A percentile compares a stretch with the other conserved stretches of the same genome.
phyloP scores from a whole-genome alignment of 2,888 invertebrate species.

The Argynnis bischoffii region DNA sequence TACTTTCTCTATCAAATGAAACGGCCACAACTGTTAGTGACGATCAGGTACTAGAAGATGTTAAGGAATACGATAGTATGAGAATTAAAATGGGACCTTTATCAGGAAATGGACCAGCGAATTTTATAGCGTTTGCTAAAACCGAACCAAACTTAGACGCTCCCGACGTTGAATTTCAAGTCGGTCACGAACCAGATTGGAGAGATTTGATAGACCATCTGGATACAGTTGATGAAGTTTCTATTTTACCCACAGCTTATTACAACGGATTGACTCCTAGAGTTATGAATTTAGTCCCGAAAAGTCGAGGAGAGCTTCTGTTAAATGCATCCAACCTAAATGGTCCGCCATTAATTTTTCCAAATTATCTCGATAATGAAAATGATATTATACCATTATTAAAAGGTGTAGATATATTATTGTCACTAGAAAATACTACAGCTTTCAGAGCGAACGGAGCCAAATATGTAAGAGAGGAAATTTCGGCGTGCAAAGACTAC shows the following conservation, averaged over 20 bases:
- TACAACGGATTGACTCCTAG: constrained; percentile 82
- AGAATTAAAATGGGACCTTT: constrained; percentile 72
- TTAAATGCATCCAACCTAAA: constrained; percentile 86
- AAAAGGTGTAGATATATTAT: constrained; percentile 81
- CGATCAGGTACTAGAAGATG: constrained; percentile 61
- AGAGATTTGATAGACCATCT: constrained; percentile 81
- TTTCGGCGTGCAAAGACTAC: constrained; percentile 82
- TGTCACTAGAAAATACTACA: constrained; percentile 80
- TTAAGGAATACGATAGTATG: constrained; percentile 60
- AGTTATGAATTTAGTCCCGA: constrained; percentile 82
- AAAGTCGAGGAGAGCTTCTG: constrained; percentile 82
- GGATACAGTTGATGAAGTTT: constrained; percentile 55
- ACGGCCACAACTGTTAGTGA: constrained; percentile 68
- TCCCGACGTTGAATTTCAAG: constrained; percentile 85
- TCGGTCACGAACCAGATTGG: constrained; percentile 69
- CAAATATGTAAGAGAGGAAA: constrained; percentile 72
- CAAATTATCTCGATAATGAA: constrained; percentile 82
- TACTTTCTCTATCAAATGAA: constrained; percentile 77
- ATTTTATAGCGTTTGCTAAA: constrained; percentile 81
- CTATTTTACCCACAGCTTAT: constrained; percentile 78
- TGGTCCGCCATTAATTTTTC: constrained; percentile 86
- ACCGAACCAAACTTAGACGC: constrained; percentile 68
- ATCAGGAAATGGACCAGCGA: constrained; percentile 77
- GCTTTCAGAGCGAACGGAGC: constrained; percentile 82
- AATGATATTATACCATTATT: constrained; percentile 83